These are phyloP conservation scores for Callyntrura guangdongensis DNA, from an alignment of 2,888 invertebrate species.

Conservation along the genomic window DNA sequence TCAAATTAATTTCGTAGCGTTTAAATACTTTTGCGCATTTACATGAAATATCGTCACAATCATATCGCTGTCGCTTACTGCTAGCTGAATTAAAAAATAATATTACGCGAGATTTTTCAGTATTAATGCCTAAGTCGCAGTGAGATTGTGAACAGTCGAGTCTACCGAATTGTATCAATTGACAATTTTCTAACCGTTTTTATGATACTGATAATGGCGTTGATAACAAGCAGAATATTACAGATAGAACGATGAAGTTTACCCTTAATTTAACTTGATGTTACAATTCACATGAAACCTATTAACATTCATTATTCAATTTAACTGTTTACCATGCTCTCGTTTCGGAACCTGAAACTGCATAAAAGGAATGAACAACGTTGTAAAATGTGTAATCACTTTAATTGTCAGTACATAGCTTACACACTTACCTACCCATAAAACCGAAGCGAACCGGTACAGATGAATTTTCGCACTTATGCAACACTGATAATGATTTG, in stretches of 20 bases:
- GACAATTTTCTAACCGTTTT: not conserved
- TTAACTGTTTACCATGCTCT: slow-evolving; percentile 5
- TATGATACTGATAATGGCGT: not conserved
- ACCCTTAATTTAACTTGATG: not conserved
- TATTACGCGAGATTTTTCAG: not conserved
- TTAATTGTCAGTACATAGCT: not conserved
- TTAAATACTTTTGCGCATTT: not conserved
- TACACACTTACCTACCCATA: slow-evolving; percentile 17
- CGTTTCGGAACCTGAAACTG: not conserved
- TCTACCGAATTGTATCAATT: not conserved
- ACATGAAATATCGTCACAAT: not conserved
- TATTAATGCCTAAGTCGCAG: slow-evolving; percentile 2
- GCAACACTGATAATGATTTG: slow-evolving; percentile 32
- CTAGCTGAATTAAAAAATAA: not conserved
- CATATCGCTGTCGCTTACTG: not conserved
- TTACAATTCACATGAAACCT: not conserved
- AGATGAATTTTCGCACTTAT: not conserved
- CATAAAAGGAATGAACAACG: not conserved
- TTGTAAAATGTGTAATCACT: not conserved
- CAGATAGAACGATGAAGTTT: not conserved
- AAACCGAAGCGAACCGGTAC: not conserved
- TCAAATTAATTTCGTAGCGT: not conserved
- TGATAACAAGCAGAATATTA: slow-evolving; percentile 12
- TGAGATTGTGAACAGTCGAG: not conserved
- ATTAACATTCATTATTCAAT: slow-evolving; percentile 41